Evolutionary conservation across 2,113 vertebrate species (phyloP), one percentile per base, ranked within the genome.

Genomic region (Trochalopteron elliotii): DNA sequence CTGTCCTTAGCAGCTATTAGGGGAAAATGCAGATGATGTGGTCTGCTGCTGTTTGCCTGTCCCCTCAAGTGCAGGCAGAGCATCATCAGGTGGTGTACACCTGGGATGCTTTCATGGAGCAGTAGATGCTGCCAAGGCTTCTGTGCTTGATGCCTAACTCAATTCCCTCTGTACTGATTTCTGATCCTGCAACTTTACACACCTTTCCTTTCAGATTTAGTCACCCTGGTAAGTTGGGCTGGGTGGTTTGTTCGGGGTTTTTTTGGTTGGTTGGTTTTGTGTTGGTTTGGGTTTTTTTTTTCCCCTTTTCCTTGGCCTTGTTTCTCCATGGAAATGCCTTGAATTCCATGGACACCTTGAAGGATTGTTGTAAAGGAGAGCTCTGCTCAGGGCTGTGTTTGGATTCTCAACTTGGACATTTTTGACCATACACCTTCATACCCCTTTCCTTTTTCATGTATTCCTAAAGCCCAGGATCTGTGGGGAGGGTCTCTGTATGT

Each of bases 21-120:
- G 47, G 80, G 18, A 59, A 27, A 44, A 42, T 5, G 2, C 7
- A 9, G 39, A 1, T 0, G 0, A 17, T n/a, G 30, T 11, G 15
- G 8, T 8, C 31, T 71, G 12, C 65, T 65, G 60, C 68, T 65
- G 18, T 56, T 76, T 24, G 4, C 7, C 37, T 71, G 16, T 42
- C 44, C 57, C 47, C 39, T 68, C 4, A 0, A 4, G 12, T 60
- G 31, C 28, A 42, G 35, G 30, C 42, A 42, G 60, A 69, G 19
- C 59, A 77, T 37, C 24, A 7, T 24, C 31, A n/a, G 22, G 8
- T 21, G 18, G 0, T 75, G 20, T 11, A 12, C 18, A 3, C 23
- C 19, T 50, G 25, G 39, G 18, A 53, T 59, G 9, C 22, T 74
- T 80, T 20, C 31, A 14, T 4, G 5, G 21, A 56, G 22, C 39